Evolutionary conservation across 2,797 vertebrate species (phyloP).

Genomic region (Sardinella longiceps): DNA sequence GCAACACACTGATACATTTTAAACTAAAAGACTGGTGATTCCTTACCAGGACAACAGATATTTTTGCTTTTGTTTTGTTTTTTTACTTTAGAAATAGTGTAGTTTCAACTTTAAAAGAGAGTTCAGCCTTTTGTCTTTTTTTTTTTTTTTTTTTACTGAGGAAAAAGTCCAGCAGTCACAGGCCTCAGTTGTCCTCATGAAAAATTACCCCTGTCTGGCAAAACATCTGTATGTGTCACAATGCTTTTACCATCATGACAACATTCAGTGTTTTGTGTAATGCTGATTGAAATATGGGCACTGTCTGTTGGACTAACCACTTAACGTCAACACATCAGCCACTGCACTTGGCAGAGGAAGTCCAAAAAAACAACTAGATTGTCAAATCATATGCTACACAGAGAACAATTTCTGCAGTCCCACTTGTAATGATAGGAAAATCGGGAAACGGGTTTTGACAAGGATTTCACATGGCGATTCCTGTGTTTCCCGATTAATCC

Average conservation of each 20-base stretch:
- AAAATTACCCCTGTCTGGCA: conserved; percentile 74
- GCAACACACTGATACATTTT: background rate
- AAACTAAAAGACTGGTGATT: background rate
- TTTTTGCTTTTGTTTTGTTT: no score
- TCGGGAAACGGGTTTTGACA: conserved; percentile 67
- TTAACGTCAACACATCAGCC: conserved; percentile 81
- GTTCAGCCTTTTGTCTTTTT: background rate
- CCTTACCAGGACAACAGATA: background rate
- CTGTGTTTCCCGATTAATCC: conserved; percentile 83
- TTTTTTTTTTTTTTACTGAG: background rate
- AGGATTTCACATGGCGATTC: conserved; percentile 76
- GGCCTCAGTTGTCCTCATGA: conserved; percentile 65
- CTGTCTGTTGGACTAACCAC: conserved; percentile 76
- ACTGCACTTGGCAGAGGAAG: conserved; percentile 76
- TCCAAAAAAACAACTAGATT: conserved; percentile 77
- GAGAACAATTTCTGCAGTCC: conserved; percentile 70
- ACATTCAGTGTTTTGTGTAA: conserved; percentile 73
- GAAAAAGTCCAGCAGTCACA: conserved; percentile 43
- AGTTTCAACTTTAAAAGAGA: background rate
- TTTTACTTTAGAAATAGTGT: background rate
- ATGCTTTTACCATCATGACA: conserved; percentile 61
- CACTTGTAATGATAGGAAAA: conserved; percentile 69
- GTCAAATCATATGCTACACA: conserved; percentile 75
- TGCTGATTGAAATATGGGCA: conserved; percentile 79
- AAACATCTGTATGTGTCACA: conserved; percentile 52